Base-by-base conservation (phyloP, 2,888 invertebrate species). In the Cyclophora albipunctata region DNA sequence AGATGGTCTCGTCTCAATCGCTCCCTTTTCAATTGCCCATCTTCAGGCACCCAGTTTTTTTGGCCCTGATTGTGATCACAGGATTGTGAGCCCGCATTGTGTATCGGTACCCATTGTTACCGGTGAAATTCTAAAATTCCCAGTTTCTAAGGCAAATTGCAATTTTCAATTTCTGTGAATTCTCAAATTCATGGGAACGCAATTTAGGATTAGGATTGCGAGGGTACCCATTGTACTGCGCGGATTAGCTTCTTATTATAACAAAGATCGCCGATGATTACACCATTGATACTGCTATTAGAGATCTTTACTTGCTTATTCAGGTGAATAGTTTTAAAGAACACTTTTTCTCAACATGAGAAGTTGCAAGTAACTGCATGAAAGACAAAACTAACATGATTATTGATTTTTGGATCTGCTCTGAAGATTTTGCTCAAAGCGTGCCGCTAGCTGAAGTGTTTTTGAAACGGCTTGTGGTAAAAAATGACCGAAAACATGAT, bases 11-110 rank as follows among this genome's bases (percentile, higher is more conserved):
- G 50, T 64, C 48, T 62, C 58, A 71, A 73, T 65, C 69, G 73
- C 69, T 81, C 82, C 83, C 84, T 78, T 80, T 83, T 78, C 84
- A 81, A 84, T 85, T 84, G 84, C 71, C 79, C 78, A 74, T 81
- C 77, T 81, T 66, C 62, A 64, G 69, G 66, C 71, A 72, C 59
- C 73, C 67, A 65, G 68, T 78, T 81, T 78, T 86, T 83, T 69
- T 57, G 66, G 67, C 66, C 66, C 67, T 64, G 84, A 85, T 87
- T 83, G 79, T 81, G 79, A 84, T 83, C 81, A 67, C 54, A 60
- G 73, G 64, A 77, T 82, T 82, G 80, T 79, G 73, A 5, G 62
- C 66, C 64, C 58, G 59, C 71, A 80, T 84, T 83, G 83, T 82
- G 64, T 67, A 66, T 58, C 57, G 48, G 54, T 54, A 64, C 53